phyloP scores from a whole-genome alignment of 2,888 invertebrate species.

The Lissocephala sabroskyi region DNA sequence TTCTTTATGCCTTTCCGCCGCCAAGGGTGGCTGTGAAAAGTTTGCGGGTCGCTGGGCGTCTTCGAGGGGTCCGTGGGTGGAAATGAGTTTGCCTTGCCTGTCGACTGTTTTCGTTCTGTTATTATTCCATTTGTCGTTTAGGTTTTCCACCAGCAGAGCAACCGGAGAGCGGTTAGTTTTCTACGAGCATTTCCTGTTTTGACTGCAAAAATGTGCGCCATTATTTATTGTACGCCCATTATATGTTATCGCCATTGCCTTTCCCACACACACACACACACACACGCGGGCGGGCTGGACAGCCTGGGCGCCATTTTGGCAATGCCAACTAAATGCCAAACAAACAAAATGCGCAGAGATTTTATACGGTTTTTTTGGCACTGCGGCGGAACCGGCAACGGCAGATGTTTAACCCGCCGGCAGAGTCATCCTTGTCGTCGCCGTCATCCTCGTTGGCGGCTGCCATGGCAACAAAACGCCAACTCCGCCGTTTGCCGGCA shows the following conservation, averaged over 20 bases:
- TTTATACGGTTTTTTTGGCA: conserved; percentile 14
- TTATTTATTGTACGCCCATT: conserved; percentile 58
- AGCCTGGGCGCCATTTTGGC: conserved; percentile 26
- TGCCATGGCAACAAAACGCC: conserved; percentile 43
- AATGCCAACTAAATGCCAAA: conserved; percentile 22
- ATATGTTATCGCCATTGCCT: conserved; percentile 29
- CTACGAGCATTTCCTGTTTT: conserved; percentile 51
- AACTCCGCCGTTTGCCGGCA: neutral
- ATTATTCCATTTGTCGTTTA: conserved; percentile 48
- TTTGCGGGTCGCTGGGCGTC: neutral
- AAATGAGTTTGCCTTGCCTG: neutral
- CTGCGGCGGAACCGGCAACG: conserved; percentile 14
- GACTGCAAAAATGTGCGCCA: conserved; percentile 52
- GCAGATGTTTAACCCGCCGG: conserved; percentile 18
- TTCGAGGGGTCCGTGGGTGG: conserved; percentile 4
- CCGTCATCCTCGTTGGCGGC: conserved; percentile 21
- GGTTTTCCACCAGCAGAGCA: neutral
- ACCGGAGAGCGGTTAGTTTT: conserved; percentile 26
- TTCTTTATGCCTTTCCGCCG: conserved; percentile 14
- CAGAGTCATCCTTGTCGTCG: conserved; percentile 18
- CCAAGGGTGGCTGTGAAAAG: conserved; percentile 1
- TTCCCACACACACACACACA: conserved; percentile 4
- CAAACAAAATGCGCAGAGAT: conserved; percentile 21
- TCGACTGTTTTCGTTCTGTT: conserved; percentile 33
- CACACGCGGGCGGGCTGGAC: neutral